Conservation (phyloP, 2,888 invertebrate genomes). For the Patella pellucida region DNA sequence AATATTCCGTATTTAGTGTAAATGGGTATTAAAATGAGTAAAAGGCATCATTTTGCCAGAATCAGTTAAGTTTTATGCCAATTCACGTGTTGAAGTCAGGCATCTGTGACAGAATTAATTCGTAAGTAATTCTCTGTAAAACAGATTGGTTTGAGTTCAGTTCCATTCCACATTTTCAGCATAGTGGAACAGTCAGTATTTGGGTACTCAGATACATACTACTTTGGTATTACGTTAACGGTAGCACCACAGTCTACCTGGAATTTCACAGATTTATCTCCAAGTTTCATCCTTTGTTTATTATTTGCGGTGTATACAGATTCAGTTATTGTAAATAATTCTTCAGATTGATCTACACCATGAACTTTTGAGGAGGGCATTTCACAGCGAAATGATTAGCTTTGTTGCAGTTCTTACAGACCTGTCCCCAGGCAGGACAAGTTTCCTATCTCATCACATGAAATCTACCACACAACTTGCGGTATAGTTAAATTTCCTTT, state of each 20-base stretch:
- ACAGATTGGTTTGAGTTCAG: constrained; percentile 10
- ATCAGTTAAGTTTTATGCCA: no score
- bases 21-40: no score
- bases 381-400: constrained; percentile 36
- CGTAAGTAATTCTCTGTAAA: no score
- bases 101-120: no score
- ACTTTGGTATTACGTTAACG: constrained; percentile 5
- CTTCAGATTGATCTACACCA: background rate
- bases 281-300: constrained; percentile 13
- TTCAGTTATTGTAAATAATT: background rate
- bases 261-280: background rate
- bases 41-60: no score
- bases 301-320: constrained; percentile 17
- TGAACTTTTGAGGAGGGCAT: constrained; percentile 8
- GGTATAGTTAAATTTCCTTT: constrained; percentile 16
- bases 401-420: constrained; percentile 30
- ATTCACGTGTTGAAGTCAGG: no score
- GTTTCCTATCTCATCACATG: constrained; percentile 33
- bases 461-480: constrained; percentile 34
- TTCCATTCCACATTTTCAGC: constrained; percentile 8
- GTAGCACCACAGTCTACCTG: background rate
- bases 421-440: constrained; percentile 42
- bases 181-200: background rate
- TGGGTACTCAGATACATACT: background rate
- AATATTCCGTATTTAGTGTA: no score